Conservation (phyloP, 2,797 vertebrate genomes). For the Poeciliopsis gracilis region DNA sequence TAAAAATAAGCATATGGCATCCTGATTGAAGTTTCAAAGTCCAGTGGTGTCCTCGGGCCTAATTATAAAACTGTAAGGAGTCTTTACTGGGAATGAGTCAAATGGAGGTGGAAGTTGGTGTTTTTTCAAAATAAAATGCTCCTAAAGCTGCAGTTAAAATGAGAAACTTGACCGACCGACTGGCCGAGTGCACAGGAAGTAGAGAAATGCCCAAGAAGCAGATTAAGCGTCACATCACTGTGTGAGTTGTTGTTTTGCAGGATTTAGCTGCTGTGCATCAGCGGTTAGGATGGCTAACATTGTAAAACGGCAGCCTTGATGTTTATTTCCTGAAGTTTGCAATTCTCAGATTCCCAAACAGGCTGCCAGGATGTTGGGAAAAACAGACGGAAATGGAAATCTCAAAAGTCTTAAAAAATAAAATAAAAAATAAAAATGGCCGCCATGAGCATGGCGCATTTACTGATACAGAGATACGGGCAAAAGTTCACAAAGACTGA, state of each 20-base stretch:
- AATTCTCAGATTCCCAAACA: neutral
- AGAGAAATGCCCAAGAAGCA: neutral
- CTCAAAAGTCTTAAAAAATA: neutral
- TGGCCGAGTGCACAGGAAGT: neutral
- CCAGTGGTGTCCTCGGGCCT: neutral
- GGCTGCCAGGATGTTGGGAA: neutral
- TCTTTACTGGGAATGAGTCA: neutral
- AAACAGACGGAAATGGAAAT: neutral
- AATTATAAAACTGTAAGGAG: neutral
- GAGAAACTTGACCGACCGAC: neutral
- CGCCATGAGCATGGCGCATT: neutral
- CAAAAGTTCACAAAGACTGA: neutral
- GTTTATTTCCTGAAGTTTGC: neutral
- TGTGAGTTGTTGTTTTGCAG: neutral
- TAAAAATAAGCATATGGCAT: neutral
- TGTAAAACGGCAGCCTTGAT: neutral
- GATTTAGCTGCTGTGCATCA: neutral
- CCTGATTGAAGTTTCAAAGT: neutral
- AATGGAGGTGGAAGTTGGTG: neutral
- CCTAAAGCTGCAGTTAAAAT: neutral
- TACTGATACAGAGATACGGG: neutral
- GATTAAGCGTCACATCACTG: neutral
- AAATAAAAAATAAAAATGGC: neutral
- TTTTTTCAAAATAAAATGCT: neutral
- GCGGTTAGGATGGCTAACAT: neutral